These are phyloP conservation scores for Thalassoma bifasciatum DNA, from an alignment of 2,113 vertebrate genomes.

Conservation along the genomic window DNA sequence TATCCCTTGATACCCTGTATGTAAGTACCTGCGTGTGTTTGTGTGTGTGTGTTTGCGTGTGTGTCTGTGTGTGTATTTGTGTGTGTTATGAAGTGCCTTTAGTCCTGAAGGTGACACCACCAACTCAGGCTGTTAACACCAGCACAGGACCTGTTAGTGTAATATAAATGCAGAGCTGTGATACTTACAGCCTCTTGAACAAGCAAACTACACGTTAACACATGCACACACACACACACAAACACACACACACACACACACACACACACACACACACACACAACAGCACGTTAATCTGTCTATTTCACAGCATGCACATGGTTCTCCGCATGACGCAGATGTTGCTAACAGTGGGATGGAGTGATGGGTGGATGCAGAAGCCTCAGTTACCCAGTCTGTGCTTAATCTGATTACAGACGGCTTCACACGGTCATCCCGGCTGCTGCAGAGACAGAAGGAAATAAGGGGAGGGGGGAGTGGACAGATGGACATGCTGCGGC, in stretches of 20 bases:
- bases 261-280: slow-evolving; percentile 14
- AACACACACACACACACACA: slow-evolving; percentile 6
- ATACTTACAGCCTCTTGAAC: background rate
- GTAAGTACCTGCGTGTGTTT: slow-evolving; percentile 3
- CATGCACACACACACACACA: slow-evolving; percentile 14
- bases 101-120: slow-evolving; percentile 9
- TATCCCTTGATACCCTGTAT: background rate
- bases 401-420: slow-evolving; percentile 77
- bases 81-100: slow-evolving; percentile 3
- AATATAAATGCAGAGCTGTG: slow-evolving; percentile 28
- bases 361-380: slow-evolving; percentile 57
- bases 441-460: slow-evolving; percentile 30
- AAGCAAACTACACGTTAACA: background rate
- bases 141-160: slow-evolving; percentile 35
- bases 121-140: slow-evolving; percentile 4
- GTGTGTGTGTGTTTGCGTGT: slow-evolving; percentile 9
- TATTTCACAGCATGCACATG: slow-evolving; percentile 59
- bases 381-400: slow-evolving; percentile 67
- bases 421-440: slow-evolving; percentile 52
- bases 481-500: slow-evolving; percentile 60
- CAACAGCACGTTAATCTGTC: slow-evolving; percentile 52
- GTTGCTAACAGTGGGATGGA: slow-evolving; percentile 59
- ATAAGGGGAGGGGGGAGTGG: slow-evolving; percentile 9
- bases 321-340: slow-evolving; percentile 72
- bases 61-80: too few species aligned